Conservation (phyloP, 2,797 vertebrate species). For the Syndactyla subalaris region DNA sequence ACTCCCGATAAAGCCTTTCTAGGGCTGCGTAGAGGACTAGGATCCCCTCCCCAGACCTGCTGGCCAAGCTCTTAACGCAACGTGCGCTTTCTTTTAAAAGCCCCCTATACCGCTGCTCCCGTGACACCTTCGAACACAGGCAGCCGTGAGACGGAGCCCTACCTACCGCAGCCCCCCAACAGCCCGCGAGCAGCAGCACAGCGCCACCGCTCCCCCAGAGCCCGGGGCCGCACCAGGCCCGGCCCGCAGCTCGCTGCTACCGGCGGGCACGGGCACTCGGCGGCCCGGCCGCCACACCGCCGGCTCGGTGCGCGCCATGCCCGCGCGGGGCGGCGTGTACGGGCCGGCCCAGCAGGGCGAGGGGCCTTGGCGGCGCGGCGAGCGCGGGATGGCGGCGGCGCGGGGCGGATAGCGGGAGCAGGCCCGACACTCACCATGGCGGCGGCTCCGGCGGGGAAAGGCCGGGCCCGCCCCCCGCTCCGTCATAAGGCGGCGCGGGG, state of each 20-base stretch:
- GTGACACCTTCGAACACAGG: accelerated
- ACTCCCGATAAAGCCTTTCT: accelerated
- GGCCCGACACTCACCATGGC: conserved; percentile 77
- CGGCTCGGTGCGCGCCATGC: accelerated
- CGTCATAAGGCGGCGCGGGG: background rate
- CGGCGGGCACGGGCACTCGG: accelerated
- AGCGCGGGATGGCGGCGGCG: conserved; percentile 47
- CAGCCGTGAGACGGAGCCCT: accelerated
- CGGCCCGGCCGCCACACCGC: background rate
- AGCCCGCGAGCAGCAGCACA: accelerated
- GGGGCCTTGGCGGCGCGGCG: accelerated
- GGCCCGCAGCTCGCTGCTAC: accelerated
- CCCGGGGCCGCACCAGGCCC: accelerated
- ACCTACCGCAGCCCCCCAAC: accelerated
- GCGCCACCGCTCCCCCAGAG: accelerated
- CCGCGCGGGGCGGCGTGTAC: accelerated
- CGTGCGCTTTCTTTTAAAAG: accelerated
- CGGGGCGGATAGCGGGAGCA: conserved; percentile 53
- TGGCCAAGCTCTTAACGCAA: accelerated
- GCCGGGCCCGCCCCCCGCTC: accelerated
- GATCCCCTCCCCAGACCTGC: accelerated
- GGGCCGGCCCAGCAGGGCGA: accelerated
- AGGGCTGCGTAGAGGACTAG: accelerated
- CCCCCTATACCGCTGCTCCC: accelerated
- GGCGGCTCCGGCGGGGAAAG: background rate